These are phyloP conservation scores for Vanessa cardui DNA, from an alignment of 2,888 invertebrate genomes.

Conservation along the genomic window DNA sequence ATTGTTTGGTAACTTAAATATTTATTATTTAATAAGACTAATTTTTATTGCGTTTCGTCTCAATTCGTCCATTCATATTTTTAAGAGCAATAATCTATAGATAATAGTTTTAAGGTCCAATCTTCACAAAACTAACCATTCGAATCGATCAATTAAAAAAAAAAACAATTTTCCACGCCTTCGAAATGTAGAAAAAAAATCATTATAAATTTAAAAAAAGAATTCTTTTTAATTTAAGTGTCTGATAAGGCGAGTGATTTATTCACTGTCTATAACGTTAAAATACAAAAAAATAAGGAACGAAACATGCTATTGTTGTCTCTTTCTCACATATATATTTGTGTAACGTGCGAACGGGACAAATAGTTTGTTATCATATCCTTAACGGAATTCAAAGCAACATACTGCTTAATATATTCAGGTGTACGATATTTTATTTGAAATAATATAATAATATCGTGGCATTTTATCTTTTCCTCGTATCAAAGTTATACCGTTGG, in stretches of 20 bases:
- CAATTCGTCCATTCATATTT: slow-evolving; percentile 25
- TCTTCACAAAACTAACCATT: neutral
- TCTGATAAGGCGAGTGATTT: too few relatives aligned
- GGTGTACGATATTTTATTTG: neutral
- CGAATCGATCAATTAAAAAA: neutral
- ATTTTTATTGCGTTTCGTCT: slow-evolving; percentile 23
- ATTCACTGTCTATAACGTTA: too few relatives aligned
- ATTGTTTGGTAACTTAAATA: slow-evolving; percentile 36
- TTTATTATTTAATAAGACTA: slow-evolving; percentile 34
- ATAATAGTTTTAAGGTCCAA: neutral
- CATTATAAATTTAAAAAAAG: too few relatives aligned
- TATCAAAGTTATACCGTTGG: slow-evolving; percentile 17
- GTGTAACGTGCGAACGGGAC: neutral
- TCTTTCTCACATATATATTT: neutral
- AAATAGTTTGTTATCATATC: neutral
- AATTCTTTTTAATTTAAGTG: too few relatives aligned
- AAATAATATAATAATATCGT: neutral
- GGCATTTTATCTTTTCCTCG: slow-evolving; percentile 1
- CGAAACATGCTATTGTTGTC: neutral
- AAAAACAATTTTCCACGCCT: neutral
- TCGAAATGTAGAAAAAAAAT: too few relatives aligned
- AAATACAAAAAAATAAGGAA: neutral
- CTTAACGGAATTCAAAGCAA: neutral
- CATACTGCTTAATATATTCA: slow-evolving; percentile 1
- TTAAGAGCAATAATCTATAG: slow-evolving; percentile 31